Evolutionary conservation across 2,113 vertebrate genomes (phyloP).

Genomic region (Poecile atricapillus): DNA sequence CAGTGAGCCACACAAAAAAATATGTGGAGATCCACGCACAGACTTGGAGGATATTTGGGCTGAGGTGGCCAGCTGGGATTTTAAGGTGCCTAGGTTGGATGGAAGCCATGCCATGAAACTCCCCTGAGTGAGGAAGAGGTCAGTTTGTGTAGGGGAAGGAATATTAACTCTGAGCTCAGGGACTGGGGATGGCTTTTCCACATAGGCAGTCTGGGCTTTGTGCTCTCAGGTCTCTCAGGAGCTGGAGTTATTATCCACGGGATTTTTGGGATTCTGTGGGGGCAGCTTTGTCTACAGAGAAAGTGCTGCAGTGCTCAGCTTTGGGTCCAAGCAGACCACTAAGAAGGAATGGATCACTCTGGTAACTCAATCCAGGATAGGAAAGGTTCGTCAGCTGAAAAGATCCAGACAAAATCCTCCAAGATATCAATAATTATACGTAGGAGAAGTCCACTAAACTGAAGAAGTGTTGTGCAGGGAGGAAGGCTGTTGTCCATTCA

Average conservation of each 20-base stretch:
- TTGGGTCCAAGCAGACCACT: not conserved
- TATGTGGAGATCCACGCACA: fast-evolving
- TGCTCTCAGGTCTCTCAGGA: not conserved
- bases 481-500: not conserved
- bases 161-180: not conserved
- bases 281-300: not conserved
- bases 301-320: not conserved
- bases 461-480: not conserved
- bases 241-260: not conserved
- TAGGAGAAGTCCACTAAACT: not conserved
- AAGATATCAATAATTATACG: not conserved
- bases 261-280: not conserved
- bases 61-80: not conserved
- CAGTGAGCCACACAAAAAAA: not conserved
- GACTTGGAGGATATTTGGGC: not conserved
- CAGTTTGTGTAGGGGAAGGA: fast-evolving
- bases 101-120: not conserved
- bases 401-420: not conserved
- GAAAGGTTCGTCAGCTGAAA: not conserved
- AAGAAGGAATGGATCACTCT: not conserved
- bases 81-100: not conserved
- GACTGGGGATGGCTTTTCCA: not conserved
- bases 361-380: not conserved
- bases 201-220: fast-evolving
- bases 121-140: not conserved